Evolutionary conservation across 2,113 vertebrate genomes (phyloP), one percentile per base, ranked within the genome.

Genomic region (Myiozetetes cayanensis): DNA sequence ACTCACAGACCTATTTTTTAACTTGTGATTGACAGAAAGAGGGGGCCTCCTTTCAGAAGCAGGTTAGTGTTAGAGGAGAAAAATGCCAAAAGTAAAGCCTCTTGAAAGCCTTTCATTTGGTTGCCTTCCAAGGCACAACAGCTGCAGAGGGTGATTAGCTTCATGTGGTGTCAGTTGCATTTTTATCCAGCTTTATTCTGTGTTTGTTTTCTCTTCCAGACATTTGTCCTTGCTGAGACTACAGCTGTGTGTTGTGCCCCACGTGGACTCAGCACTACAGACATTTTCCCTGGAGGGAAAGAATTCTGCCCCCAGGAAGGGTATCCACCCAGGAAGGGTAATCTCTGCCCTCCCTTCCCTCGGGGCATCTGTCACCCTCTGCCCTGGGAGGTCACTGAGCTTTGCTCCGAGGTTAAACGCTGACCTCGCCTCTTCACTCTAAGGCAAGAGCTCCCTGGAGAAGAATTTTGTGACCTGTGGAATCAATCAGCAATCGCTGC

Each of bases 111-210:
- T 88, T 84, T 93, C 71, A 65, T 74, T 90, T 85, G 95, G 85
- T 90, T 50, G 78, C 62, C 68, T 87, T 86, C 95, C 94, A 95
- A 85, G 85, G 30, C 55, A 89, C 53, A 90, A 93, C 96, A 96
- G 95, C 97, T 95, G 96, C 95, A 94, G 92, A 30, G 58, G 78
- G 39, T 33, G 96, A 94, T 90, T 72, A 88, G 93, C 89, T 86
- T 80, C 19, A 30, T 61, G 89, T 53, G 78, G 89, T 87, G 92
- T 80, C 87, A 30, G 75, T 27, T 74, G 93, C 65, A 46, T 89
- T 97, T 94, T 89, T 66, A 79, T 46, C 81, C 86, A 91, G 90
- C 58, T 83, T 78, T 81, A 78, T 72, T 74, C 39, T 43, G 4
- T 55, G 65, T 65, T 90, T 96, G 77, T 81, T 92, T 85, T 74